Base-by-base conservation (phyloP, 2,888 invertebrate species). In the Coenonympha glycerion region DNA sequence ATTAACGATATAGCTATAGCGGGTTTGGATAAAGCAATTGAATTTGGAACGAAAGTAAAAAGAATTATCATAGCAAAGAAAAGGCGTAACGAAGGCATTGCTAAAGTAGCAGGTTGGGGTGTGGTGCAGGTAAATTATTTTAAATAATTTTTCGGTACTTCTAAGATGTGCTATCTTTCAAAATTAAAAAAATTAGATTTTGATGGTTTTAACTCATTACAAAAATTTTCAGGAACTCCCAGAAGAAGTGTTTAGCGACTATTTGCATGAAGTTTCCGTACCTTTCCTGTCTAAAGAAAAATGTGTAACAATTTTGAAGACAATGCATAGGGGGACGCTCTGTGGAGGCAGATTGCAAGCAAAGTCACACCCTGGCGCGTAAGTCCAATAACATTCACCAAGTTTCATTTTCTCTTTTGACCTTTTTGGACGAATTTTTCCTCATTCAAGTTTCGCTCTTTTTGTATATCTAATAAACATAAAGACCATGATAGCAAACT, bases 81-180 rank as follows among this genome's bases (percentile, higher is more conserved):
- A 13, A 31, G 13, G 3, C 39, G 33, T 6, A 15, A 4, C n/a
- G 13, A 16, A 11, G 33, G 41, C 3, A 13, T 16, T 6, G 48
- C 48, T 28, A 31, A 22, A 16, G 1, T 56, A n/a, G 53, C 56
- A 22, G 56, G 50, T 37, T 56, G 56, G 56, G 56, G 56, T 21
- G 16, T 22, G 2, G 11, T 53, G n/a, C 9, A 42, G n/a, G 56
- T 56, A 26, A 50, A 45, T 48, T 31, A 16, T 28, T n/a, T n/a
- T n/a, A n/a, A n/a, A n/a, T n/a, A n/a, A n/a, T n/a, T n/a, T n/a
- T n/a, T n/a, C n/a, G n/a, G n/a, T n/a, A n/a, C n/a, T n/a, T n/a
- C n/a, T n/a, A n/a, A n/a, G n/a, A n/a, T 21, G 6, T 4, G 6
- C 4, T 21, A 21, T 5, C 21, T 21, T 21, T 21, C 5, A 3